phyloP scores from a whole-genome alignment of 2,113 vertebrate species.

The Chloebia gouldiae region DNA sequence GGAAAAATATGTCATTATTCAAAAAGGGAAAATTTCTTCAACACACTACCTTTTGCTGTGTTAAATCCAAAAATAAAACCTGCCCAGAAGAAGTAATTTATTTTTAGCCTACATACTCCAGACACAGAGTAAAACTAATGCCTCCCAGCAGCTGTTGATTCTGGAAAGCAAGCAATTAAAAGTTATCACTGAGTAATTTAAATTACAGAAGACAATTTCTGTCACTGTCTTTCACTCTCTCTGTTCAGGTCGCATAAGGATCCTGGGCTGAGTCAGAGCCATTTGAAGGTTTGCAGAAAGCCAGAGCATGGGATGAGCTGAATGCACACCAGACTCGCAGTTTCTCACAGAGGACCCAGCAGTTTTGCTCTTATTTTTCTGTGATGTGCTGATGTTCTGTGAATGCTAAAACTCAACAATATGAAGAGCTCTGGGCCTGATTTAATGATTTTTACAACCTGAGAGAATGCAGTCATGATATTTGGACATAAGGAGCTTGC shows the following conservation, averaged over 20 bases:
- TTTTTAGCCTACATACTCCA: neutral
- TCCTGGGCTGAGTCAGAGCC: neutral
- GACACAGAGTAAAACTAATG: neutral
- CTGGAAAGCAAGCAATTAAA: constrained; percentile 40
- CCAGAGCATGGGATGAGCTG: neutral
- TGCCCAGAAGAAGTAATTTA: neutral
- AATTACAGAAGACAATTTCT: neutral
- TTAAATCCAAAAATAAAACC: constrained; percentile 6
- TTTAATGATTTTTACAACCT: neutral
- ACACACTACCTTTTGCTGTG: neutral
- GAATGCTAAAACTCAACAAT: neutral
- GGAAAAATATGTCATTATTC: neutral
- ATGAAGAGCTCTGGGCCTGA: neutral
- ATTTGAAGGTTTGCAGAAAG: neutral
- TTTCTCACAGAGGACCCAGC: neutral
- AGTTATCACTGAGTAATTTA: neutral
- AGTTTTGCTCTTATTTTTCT: neutral
- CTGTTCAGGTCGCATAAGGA: neutral
- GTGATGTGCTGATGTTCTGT: neutral
- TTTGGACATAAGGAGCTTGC: neutral
- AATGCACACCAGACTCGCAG: neutral
- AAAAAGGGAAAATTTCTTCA: neutral
- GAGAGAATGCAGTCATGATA: neutral
- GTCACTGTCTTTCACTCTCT: neutral
- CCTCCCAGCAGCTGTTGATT: neutral